These are phyloP conservation scores for Rhincodon typus DNA, from an alignment of 2,797 vertebrate genomes.

Conservation along the genomic window DNA sequence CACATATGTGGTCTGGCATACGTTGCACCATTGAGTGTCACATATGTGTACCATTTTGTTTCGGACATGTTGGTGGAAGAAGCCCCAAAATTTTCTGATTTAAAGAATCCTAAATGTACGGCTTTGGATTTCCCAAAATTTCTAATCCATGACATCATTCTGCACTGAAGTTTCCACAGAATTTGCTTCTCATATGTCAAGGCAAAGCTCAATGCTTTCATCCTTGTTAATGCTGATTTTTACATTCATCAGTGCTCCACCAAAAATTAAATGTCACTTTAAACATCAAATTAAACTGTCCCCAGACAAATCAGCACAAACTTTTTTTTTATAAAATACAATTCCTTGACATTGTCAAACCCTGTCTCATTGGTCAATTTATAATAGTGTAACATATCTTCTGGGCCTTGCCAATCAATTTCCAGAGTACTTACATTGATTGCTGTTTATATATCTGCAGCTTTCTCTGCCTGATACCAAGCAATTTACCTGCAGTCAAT, in stretches of 20 bases:
- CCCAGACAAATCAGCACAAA: slow-evolving; percentile 69
- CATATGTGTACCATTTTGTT: neutral
- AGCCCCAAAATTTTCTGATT: neutral
- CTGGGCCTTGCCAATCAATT: slow-evolving; percentile 75
- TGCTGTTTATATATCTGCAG: slow-evolving; percentile 71
- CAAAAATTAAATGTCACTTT: slow-evolving; percentile 35
- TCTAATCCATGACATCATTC: neutral
- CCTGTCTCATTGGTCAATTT: slow-evolving; percentile 71
- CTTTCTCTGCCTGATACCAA: slow-evolving; percentile 64
- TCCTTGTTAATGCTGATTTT: slow-evolving; percentile 22
- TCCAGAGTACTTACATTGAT: slow-evolving; percentile 70
- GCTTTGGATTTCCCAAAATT: neutral
- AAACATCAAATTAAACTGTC: slow-evolving; percentile 40
- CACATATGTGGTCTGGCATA: too few relatives aligned
- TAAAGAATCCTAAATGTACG: neutral
- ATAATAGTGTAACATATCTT: slow-evolving; percentile 70
- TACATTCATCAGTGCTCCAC: slow-evolving; percentile 26
- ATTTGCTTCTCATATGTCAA: neutral
- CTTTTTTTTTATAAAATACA: slow-evolving; percentile 57
- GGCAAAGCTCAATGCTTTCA: neutral
- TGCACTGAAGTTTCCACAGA: neutral
- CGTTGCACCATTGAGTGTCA: neutral
- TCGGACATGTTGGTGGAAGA: neutral
- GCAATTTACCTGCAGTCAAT: slow-evolving; percentile 77
- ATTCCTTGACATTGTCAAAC: slow-evolving; percentile 71